Conservation (phyloP, 1,140 invertebrate genomes). For the Drosophila rufa region DNA sequence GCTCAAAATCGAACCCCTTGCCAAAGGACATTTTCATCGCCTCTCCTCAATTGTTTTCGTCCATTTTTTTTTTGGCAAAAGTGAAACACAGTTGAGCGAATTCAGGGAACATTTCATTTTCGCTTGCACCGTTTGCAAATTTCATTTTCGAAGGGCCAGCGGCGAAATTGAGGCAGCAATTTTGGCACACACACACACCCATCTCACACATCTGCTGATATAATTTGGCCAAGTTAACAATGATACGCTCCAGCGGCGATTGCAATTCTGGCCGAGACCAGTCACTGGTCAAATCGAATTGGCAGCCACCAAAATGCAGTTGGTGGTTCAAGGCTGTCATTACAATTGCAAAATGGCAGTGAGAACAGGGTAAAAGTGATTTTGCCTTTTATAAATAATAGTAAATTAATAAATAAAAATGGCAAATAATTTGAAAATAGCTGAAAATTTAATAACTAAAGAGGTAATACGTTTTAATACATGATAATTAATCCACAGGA, state of each 20-base stretch:
- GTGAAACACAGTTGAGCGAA: constrained; percentile 1
- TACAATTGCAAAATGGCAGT: constrained; percentile 31
- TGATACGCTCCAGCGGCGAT: constrained; percentile 51
- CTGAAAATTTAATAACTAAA: too few species aligned
- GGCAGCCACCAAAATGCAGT: constrained; percentile 54
- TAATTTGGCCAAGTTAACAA: constrained; percentile 70
- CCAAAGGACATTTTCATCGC: too few species aligned
- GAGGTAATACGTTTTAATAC: too few species aligned
- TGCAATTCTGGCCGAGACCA: constrained; percentile 29
- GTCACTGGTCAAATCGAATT: constrained; percentile 57
- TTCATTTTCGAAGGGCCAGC: constrained; percentile 45
- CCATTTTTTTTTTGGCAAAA: background rate
- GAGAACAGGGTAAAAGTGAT: background rate
- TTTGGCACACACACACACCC: constrained; percentile 20
- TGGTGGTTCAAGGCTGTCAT: constrained; percentile 59
- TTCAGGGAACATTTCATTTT: constrained; percentile 34
- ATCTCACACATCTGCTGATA: constrained; percentile 28
- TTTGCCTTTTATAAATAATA: background rate
- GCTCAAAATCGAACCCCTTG: background rate
- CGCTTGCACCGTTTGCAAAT: constrained; percentile 32
- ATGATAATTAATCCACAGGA: too few species aligned
- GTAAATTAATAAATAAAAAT: background rate
- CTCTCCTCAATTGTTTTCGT: background rate
- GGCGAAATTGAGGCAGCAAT: constrained; percentile 46
- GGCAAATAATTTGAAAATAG: background rate